phyloP scores from a whole-genome alignment of 2,113 vertebrate species.

The Probosciger aterrimus region DNA sequence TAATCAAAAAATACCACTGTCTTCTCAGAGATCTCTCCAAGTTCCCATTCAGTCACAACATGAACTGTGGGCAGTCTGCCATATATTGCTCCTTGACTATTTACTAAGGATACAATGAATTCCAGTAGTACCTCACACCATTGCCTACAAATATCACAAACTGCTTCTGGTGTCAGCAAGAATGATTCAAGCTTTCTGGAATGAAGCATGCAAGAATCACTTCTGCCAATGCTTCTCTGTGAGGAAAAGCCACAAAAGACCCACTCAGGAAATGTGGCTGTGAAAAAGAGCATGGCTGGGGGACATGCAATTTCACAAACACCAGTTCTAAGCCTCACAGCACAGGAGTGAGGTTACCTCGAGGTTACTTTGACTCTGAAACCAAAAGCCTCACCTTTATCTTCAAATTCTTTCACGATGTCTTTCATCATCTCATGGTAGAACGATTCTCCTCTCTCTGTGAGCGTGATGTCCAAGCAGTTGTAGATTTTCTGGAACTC shows the following conservation, averaged over 20 bases:
- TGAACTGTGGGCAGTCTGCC: background rate
- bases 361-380: background rate
- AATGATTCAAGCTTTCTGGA: background rate
- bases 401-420: constrained; percentile 88
- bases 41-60: background rate
- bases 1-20: background rate
- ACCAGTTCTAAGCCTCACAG: background rate
- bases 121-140: background rate
- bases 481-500: constrained; percentile 95
- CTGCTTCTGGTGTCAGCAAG: background rate
- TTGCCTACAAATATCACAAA: background rate
- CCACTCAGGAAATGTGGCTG: background rate
- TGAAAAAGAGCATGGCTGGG: background rate
- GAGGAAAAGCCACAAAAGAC: background rate
- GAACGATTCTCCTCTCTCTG: constrained; percentile 91
- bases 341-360: background rate
- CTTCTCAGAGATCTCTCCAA: background rate
- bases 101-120: background rate
- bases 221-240: background rate
- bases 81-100: background rate
- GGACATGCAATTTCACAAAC: background rate
- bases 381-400: constrained; percentile 74
- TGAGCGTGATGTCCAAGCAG: constrained; percentile 82
- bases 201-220: background rate
- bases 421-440: constrained; percentile 89